Percentiles rank a stretch among this genome's conserved stretches.
Conservation (phyloP, 2,888 invertebrate genomes). For the Pyrocoelia pectoralis region DNA sequence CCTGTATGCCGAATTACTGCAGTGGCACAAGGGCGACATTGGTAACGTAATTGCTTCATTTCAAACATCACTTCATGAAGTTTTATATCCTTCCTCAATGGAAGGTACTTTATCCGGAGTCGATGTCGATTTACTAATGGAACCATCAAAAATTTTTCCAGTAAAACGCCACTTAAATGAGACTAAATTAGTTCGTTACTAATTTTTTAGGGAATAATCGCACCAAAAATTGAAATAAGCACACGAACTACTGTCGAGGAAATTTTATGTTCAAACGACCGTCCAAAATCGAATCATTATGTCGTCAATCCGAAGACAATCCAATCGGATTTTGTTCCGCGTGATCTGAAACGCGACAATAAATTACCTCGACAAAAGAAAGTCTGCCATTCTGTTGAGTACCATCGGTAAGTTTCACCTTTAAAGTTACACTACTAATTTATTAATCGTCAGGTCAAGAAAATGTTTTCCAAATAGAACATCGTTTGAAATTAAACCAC, state of each 20-base stretch:
- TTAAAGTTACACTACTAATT: neutral
- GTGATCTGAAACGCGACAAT: constrained; percentile 22
- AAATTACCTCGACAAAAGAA: constrained; percentile 54
- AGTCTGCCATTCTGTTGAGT: constrained; percentile 64
- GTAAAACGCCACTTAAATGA: constrained; percentile 58
- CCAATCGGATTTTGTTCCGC: constrained; percentile 48
- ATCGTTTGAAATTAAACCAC: constrained; percentile 11
- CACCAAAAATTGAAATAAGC: constrained; percentile 75
- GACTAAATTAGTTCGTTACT: too few species aligned
- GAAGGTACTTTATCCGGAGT: constrained; percentile 66
- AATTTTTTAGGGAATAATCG: constrained; percentile 70
- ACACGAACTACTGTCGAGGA: constrained; percentile 75
- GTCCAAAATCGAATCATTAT: constrained; percentile 40
- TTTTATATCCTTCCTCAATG: constrained; percentile 68
- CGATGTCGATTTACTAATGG: constrained; percentile 73
- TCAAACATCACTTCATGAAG: constrained; percentile 69
- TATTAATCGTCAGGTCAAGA: constrained; percentile 10
- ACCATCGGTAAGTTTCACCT: constrained; percentile 57
- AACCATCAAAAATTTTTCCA: constrained; percentile 71
- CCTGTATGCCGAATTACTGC: constrained; percentile 71
- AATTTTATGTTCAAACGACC: constrained; percentile 53
- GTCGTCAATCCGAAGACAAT: constrained; percentile 59
- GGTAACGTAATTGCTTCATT: constrained; percentile 70
- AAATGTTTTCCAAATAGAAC: constrained; percentile 3
- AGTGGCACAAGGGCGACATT: constrained; percentile 64